Percentiles rank a stretch among this genome's conserved stretches.
These are phyloP conservation scores for Erebia epiphron DNA, from an alignment of 2,888 invertebrate species.

Conservation along the genomic window DNA sequence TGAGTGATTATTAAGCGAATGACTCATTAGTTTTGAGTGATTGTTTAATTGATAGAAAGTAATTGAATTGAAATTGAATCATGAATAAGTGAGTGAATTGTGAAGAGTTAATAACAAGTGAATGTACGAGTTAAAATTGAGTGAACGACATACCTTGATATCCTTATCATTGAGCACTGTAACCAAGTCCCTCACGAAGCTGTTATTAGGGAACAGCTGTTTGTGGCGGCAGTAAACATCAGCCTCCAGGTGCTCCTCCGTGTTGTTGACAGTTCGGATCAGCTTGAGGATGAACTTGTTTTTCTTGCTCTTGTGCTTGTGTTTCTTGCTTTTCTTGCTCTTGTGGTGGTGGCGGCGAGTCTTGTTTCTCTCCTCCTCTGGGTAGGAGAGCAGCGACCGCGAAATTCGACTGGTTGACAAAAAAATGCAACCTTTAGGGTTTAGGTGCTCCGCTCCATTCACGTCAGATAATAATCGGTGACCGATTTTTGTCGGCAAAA, in stretches of 20 bases:
- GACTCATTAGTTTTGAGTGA: neutral
- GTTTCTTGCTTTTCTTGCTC: conserved; percentile 56
- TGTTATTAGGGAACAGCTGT: conserved; percentile 64
- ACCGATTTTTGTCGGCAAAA: too few relatives aligned
- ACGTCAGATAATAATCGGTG: too few relatives aligned
- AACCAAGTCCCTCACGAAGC: conserved; percentile 70
- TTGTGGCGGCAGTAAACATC: conserved; percentile 65
- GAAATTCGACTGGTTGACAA: conserved; percentile 57
- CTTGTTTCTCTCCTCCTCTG: conserved; percentile 37
- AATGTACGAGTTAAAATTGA: neutral
- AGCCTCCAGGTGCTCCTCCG: conserved; percentile 65
- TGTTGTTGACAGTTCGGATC: conserved; percentile 50
- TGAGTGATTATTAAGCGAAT: too few relatives aligned
- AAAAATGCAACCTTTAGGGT: too few relatives aligned
- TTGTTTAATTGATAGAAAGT: neutral
- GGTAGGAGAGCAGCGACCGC: conserved; percentile 63
- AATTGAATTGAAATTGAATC: neutral
- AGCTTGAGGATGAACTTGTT: conserved; percentile 71
- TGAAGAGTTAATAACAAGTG: neutral
- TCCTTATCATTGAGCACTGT: conserved; percentile 66
- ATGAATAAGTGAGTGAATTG: neutral
- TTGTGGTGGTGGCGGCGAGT: conserved; percentile 44
- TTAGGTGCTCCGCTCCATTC: too few relatives aligned
- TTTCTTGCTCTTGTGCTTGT: conserved; percentile 49
- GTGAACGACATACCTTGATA: conserved; percentile 56